These are phyloP conservation scores for Epinephelus cyanopodus DNA, from an alignment of 2,113 vertebrate species.

Conservation along the genomic window DNA sequence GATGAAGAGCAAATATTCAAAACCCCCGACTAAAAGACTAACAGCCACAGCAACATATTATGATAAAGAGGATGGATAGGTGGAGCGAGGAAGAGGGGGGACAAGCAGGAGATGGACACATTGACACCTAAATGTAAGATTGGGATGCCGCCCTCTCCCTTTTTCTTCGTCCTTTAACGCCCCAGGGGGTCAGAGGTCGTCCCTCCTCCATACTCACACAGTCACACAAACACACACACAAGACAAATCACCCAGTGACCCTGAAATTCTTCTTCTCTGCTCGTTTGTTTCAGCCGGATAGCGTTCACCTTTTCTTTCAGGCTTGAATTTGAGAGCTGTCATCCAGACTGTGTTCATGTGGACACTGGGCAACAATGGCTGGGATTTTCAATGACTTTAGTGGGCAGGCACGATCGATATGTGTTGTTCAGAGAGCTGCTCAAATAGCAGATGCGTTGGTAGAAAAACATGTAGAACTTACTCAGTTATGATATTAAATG, in stretches of 20 bases:
- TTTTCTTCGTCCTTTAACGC: constrained; percentile 70
- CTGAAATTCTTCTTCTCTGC: constrained; percentile 76
- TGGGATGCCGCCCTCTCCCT: constrained; percentile 62
- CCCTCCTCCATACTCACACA: constrained; percentile 76
- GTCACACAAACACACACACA: constrained; percentile 70
- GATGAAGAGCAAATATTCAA: background rate
- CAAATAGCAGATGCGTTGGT: background rate
- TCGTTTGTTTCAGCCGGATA: constrained; percentile 69
- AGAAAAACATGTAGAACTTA: background rate
- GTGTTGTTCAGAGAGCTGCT: constrained; percentile 10
- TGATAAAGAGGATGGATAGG: constrained; percentile 32
- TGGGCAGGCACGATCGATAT: constrained; percentile 6
- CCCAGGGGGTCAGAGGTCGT: constrained; percentile 76
- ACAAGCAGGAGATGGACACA: constrained; percentile 56
- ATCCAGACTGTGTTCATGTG: constrained; percentile 55
- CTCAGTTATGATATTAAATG: background rate
- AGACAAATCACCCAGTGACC: constrained; percentile 83
- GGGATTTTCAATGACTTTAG: background rate
- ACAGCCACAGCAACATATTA: background rate
- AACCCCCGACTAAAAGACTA: background rate
- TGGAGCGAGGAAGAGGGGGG: constrained; percentile 10
- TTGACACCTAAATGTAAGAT: constrained; percentile 74
- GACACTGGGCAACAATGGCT: constrained; percentile 56
- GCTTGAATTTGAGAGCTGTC: constrained; percentile 57
- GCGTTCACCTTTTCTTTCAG: constrained; percentile 73